Conservation (phyloP, 2,113 vertebrate species). For the Rhizomys pruinosus region DNA sequence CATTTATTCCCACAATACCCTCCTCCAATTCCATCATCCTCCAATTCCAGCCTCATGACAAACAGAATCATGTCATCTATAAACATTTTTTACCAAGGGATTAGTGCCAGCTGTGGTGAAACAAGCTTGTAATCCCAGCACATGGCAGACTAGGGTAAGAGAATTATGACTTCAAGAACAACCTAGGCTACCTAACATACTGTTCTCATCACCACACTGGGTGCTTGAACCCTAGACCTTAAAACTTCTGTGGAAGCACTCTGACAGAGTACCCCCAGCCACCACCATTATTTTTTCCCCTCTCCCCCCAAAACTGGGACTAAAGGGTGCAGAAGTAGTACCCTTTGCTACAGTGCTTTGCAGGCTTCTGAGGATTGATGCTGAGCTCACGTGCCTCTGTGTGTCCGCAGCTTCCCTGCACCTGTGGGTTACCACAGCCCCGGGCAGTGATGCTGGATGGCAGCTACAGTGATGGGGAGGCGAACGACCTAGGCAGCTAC, state of each 20-base stretch:
- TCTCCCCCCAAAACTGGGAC: neutral
- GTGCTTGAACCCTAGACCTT: neutral
- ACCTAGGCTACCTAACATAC: neutral
- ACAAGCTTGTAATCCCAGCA: neutral
- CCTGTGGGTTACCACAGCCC: conserved; percentile 91
- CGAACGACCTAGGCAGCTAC: conserved; percentile 90
- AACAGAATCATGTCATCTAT: neutral
- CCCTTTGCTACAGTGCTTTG: too few species aligned
- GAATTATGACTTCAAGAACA: neutral
- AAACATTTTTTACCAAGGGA: neutral
- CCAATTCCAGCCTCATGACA: neutral
- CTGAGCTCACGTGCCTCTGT: neutral
- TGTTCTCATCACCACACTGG: neutral
- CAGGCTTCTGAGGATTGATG: neutral
- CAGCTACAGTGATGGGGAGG: conserved; percentile 92
- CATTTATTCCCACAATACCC: neutral
- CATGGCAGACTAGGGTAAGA: neutral
- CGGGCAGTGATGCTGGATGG: conserved; percentile 90
- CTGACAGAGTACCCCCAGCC: neutral
- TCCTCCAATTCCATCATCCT: neutral
- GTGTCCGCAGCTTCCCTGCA: conserved; percentile 91
- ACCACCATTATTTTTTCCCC: neutral
- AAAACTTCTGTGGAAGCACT: neutral
- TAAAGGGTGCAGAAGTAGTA: neutral
- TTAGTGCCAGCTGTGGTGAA: neutral